Evolutionary conservation across 2,888 invertebrate species (phyloP).

Genomic region (Monochamus alternatus): DNA sequence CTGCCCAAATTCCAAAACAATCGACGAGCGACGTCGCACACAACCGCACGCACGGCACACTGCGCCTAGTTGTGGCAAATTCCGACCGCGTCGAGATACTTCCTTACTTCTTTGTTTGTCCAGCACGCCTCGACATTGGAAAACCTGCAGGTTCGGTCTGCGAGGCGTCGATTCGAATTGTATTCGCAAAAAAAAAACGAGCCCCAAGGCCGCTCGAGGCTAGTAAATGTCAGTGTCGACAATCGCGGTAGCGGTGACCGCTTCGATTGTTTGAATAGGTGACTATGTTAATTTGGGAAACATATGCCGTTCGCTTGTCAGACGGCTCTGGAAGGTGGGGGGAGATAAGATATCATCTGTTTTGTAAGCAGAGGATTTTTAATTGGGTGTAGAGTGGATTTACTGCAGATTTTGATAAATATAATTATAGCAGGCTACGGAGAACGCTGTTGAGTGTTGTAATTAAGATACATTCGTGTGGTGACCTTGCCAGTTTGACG

Average conservation of each 20-base stretch:
- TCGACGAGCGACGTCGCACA: neutral
- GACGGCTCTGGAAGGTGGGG: neutral
- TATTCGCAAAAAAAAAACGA: neutral
- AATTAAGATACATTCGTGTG: too few relatives aligned
- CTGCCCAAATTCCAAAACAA: neutral
- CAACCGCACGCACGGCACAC: neutral
- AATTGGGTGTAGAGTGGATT: slow-evolving; percentile 2
- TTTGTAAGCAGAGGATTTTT: neutral
- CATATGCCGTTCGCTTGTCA: neutral
- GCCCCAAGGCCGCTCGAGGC: neutral
- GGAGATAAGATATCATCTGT: neutral
- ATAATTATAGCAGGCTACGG: neutral
- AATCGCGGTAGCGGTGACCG: neutral
- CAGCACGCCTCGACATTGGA: neutral
- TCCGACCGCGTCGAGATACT: neutral
- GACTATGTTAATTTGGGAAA: neutral
- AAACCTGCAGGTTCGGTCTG: neutral
- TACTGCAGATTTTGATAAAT: slow-evolving; percentile 19
- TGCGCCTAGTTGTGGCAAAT: neutral
- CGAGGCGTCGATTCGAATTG: neutral
- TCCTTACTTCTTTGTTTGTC: neutral
- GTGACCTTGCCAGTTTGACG: too few relatives aligned
- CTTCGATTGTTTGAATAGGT: too few relatives aligned
- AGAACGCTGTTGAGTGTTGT: too few relatives aligned
- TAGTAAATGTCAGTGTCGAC: neutral